phyloP scores from a whole-genome alignment of 2,888 invertebrate species.

The Agonopterix heracliana region DNA sequence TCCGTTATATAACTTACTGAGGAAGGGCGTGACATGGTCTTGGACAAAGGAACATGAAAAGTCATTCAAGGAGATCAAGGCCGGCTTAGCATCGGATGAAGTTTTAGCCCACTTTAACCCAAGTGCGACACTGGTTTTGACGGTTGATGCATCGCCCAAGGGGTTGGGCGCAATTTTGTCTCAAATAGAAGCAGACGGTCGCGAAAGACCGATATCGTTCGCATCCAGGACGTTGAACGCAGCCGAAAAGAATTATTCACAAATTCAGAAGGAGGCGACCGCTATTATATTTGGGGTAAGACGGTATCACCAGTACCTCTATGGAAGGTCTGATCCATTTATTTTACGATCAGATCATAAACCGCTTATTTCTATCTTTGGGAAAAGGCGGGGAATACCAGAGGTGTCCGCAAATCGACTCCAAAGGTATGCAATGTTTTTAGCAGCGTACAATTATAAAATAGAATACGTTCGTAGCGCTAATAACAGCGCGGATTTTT shows the following conservation, averaged over 20 bases:
- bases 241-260: conserved; percentile 21
- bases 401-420: conserved; percentile 22
- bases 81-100: conserved; percentile 2
- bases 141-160: conserved; percentile 19
- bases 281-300: conserved; percentile 22
- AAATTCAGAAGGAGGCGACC: conserved; percentile 25
- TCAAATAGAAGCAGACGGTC: not conserved
- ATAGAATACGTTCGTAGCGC: conserved; percentile 23
- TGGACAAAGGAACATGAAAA: not conserved
- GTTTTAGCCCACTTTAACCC: conserved; percentile 14
- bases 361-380: conserved; percentile 24
- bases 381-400: conserved; percentile 20
- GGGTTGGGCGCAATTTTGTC: not conserved
- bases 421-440: conserved; percentile 24
- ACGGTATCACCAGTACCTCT: conserved; percentile 21
- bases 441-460: conserved; percentile 22
- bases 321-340: conserved; percentile 19
- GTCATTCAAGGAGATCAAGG: not conserved
- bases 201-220: conserved; percentile 11
- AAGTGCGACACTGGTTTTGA: conserved; percentile 14
- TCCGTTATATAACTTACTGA: not conserved
- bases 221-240: conserved; percentile 9
- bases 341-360: conserved; percentile 22
- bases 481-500: no score
- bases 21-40: not conserved